Evolutionary conservation across 2,888 invertebrate genomes (phyloP).

Genomic region (Rotaria sp.): DNA sequence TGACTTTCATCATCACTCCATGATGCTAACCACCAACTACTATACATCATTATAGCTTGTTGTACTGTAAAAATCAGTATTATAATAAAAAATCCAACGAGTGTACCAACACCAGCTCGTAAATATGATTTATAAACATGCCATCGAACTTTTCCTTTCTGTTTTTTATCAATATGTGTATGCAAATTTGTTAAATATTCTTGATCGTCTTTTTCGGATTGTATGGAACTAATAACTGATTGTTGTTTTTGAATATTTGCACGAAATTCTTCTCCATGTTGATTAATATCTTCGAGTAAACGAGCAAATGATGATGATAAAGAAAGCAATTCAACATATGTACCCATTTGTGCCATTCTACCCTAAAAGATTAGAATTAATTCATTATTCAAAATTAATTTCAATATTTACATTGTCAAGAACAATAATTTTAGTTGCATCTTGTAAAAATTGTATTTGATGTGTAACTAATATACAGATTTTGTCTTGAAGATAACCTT

Average conservation of each 20-base stretch:
- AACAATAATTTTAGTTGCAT: conserved; percentile 54
- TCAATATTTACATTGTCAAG: conserved; percentile 45
- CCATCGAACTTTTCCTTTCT: conserved; percentile 60
- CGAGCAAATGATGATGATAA: background rate
- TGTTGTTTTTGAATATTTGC: background rate
- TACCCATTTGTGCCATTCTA: background rate
- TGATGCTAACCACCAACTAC: conserved; percentile 70
- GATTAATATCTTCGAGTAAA: background rate
- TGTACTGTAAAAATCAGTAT: conserved; percentile 65
- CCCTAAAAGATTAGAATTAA: no score
- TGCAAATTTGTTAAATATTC: background rate
- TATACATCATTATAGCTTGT: conserved; percentile 62
- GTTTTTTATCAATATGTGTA: background rate
- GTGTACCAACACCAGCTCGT: conserved; percentile 63
- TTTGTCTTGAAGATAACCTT: conserved; percentile 64
- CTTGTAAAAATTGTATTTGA: conserved; percentile 67
- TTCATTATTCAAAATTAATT: no score
- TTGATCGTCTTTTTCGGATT: background rate
- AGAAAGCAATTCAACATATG: background rate
- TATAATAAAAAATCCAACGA: conserved; percentile 60
- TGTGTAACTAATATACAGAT: conserved; percentile 73
- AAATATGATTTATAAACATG: conserved; percentile 67
- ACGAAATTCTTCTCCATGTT: background rate
- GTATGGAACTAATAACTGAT: background rate
- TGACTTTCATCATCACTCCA: conserved; percentile 58